Evolutionary conservation across 1,140 invertebrate genomes (phyloP).

Genomic region (Drosophila lowei): DNA sequence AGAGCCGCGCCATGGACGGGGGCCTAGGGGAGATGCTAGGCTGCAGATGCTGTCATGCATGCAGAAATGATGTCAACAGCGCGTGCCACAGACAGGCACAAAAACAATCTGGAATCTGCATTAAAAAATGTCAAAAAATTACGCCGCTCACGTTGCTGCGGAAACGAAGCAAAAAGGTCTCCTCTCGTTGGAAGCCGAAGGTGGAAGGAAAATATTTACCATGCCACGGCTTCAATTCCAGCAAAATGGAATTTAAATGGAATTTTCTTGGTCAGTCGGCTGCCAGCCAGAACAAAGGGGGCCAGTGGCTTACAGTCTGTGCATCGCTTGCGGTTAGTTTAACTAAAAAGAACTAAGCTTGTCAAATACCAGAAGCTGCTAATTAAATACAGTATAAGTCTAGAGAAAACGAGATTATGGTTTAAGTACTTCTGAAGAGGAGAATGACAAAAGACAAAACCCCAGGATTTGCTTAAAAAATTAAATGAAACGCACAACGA

Average conservation of each 20-base stretch:
- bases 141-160: not conserved
- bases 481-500: no score
- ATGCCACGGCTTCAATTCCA: not conserved
- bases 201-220: not conserved
- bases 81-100: slow-evolving; percentile 19
- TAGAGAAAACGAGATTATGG: no score
- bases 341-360: no score
- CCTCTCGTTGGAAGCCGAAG: not conserved
- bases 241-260: slow-evolving; percentile 21
- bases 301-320: no score
- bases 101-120: slow-evolving; percentile 35
- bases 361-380: no score
- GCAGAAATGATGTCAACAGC: slow-evolving; percentile 65
- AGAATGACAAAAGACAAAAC: no score
- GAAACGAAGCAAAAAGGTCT: not conserved
- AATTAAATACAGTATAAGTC: no score
- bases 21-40: not conserved
- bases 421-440: no score
- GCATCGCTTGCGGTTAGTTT: no score
- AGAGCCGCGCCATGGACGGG: slow-evolving; percentile 3
- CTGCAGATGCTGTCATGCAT: slow-evolving; percentile 50
- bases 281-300: no score
- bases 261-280: slow-evolving; percentile 20
- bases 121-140: slow-evolving; percentile 40
- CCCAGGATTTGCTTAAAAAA: no score